Conservation (phyloP, 2,888 invertebrate species). For the Oxystoma pomonae region DNA sequence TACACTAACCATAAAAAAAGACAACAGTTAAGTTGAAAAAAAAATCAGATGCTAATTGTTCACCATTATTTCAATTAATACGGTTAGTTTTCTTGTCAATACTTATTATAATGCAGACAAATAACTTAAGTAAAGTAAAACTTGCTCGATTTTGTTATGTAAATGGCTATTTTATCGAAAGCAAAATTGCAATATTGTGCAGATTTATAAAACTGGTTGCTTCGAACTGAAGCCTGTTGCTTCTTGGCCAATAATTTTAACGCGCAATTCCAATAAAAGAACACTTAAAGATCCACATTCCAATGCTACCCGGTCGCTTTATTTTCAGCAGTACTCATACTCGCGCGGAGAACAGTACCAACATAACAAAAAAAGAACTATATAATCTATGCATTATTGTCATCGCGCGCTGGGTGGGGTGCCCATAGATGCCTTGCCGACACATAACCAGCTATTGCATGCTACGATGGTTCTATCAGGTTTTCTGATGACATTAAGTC, state of each 20-base stretch:
- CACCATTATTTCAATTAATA: too few species aligned
- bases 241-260: background rate
- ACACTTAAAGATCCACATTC: background rate
- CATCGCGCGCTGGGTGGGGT: background rate
- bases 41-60: too few species aligned
- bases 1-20: too few species aligned
- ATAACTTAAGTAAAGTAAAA: too few species aligned
- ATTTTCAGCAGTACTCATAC: background rate
- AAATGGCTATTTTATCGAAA: too few species aligned
- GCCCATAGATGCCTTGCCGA: background rate
- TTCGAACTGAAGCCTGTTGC: background rate
- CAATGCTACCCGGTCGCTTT: background rate
- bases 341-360: background rate
- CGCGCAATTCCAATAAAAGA: background rate
- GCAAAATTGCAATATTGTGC: too few species aligned
- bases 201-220: background rate
- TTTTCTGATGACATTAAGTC: too few species aligned
- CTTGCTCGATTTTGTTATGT: too few species aligned
- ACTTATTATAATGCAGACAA: too few species aligned
- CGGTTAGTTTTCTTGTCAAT: too few species aligned
- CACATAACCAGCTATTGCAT: background rate
- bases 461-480: too few species aligned
- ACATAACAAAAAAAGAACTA: background rate
- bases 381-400: background rate
- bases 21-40: too few species aligned